Base-by-base conservation (phyloP, 2,888 invertebrate genomes). In the Choreutis nemorana region DNA sequence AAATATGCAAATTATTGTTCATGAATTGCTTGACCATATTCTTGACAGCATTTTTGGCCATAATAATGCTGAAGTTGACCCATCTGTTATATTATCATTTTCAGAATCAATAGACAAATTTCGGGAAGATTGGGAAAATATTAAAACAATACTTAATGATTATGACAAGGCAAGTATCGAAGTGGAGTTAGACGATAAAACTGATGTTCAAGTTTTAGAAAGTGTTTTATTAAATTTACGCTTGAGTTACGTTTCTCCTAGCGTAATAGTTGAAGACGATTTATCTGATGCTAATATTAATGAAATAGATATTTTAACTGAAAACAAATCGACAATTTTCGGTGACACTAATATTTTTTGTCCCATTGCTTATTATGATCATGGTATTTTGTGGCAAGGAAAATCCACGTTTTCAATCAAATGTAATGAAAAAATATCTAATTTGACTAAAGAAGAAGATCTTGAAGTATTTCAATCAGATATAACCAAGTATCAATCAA, bases 271-370 rank as follows among this genome's bases (percentile, higher is more conserved):
- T 29, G 72, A 67, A 38, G 59, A 58, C 18, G 59, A 55, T 25
- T 57, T 52, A 32, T 12, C 35, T 12, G 55, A 54, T 21, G 42
- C 42, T 25, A 36, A 41, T 22, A n/a, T 12, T 2, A 57, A 54
- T 8, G 54, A 61, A 16, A 58, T 58, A 42, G 55, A 73, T 40
- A 34, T 49, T 14, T 34, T 62, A 11, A 53, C 40, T 2, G 52
- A 51, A 35, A 75, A 72, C 39, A 51, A 61, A 29, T 32, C 54
- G 22, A 50, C 70, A 28, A 61, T 61, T 33, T 70, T 83, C 30
- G 83, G 87, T n/a, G 83, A 83, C 49, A 83, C 82, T 2, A 65
- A 63, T 36, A 44, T 68, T 40, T 87, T 80, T 44, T 87, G 87
- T 45, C 87, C 87, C 1, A 73, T 87, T 16, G 65, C 83, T n/a